These are phyloP conservation scores for Eudorcas thomsonii DNA, from an alignment of 2,113 vertebrate species.

Conservation along the genomic window DNA sequence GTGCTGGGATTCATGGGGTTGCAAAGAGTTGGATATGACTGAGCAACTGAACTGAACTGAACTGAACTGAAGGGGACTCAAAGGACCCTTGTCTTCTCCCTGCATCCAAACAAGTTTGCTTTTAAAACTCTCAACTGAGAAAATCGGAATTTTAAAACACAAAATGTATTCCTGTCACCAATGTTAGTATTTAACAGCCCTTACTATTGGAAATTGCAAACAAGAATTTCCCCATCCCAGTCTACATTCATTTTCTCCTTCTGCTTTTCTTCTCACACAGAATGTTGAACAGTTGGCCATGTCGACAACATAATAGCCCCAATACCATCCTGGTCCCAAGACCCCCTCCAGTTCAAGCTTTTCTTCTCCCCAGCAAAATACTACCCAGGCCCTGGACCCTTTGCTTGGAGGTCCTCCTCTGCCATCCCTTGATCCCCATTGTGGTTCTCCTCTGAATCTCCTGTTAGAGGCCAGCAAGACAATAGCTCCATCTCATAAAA, in stretches of 20 bases:
- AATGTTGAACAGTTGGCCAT: constrained; percentile 37
- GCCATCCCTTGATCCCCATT: constrained; percentile 46
- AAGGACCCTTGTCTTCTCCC: too few relatives aligned
- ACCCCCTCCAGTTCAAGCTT: neutral
- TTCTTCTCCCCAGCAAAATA: constrained; percentile 40
- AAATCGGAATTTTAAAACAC: neutral
- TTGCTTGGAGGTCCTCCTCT: constrained; percentile 44
- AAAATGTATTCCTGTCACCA: neutral
- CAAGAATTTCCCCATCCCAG: neutral
- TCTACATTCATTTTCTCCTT: constrained; percentile 31
- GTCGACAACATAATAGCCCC: neutral
- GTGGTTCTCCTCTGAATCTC: constrained; percentile 7
- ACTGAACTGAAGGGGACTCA: neutral
- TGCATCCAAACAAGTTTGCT: neutral
- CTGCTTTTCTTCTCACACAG: neutral
- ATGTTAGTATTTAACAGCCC: neutral
- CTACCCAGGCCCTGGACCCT: constrained; percentile 20
- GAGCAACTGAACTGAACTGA: too few relatives aligned
- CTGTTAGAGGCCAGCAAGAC: neutral
- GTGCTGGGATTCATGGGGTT: too few relatives aligned
- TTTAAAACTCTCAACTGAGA: neutral
- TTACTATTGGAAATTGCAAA: neutral
- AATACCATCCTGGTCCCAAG: neutral
- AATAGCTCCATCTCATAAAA: constrained; percentile 50
- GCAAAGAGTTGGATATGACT: too few relatives aligned